Percentiles rank a stretch among this genome's conserved stretches.
These are phyloP conservation scores for Nomada hirtipes DNA, from an alignment of 2,888 invertebrate species.

Conservation along the genomic window DNA sequence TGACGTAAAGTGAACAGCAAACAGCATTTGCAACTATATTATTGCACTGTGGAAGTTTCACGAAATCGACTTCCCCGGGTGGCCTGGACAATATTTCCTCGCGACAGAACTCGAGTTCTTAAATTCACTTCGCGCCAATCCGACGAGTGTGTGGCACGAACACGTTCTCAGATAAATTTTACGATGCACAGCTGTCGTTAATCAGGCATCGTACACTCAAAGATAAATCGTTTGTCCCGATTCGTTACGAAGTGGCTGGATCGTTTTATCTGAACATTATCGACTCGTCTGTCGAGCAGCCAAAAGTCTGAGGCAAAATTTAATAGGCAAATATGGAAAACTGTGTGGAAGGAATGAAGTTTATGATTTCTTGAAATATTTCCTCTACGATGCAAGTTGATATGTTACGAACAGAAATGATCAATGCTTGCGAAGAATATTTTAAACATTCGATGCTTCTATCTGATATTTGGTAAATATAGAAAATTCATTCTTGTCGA, in stretches of 20 bases:
- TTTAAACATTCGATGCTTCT: too few species aligned
- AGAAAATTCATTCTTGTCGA: background rate
- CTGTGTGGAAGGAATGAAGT: too few species aligned
- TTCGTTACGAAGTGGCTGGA: background rate
- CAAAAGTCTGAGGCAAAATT: too few species aligned
- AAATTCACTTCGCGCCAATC: conserved; percentile 1
- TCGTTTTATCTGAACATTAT: background rate
- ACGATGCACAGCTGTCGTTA: conserved; percentile 11
- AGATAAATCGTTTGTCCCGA: conserved; percentile 22
- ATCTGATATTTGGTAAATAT: background rate
- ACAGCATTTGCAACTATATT: background rate
- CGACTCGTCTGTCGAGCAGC: background rate
- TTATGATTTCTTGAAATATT: too few species aligned
- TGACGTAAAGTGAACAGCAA: too few species aligned
- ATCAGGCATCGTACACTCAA: conserved; percentile 11
- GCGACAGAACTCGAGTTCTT: conserved; percentile 2
- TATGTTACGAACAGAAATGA: too few species aligned
- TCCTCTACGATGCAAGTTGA: too few species aligned
- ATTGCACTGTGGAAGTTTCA: background rate
- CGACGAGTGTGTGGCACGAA: background rate
- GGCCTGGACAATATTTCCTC: background rate
- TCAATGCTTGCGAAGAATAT: too few species aligned
- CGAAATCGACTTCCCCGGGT: background rate
- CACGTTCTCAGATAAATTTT: conserved; percentile 32
- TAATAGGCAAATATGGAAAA: too few species aligned